Percentiles rank a stretch among this genome's conserved stretches.
Conservation (phyloP, 1,140 invertebrate species). For the Leptestheria dahalacensis region DNA sequence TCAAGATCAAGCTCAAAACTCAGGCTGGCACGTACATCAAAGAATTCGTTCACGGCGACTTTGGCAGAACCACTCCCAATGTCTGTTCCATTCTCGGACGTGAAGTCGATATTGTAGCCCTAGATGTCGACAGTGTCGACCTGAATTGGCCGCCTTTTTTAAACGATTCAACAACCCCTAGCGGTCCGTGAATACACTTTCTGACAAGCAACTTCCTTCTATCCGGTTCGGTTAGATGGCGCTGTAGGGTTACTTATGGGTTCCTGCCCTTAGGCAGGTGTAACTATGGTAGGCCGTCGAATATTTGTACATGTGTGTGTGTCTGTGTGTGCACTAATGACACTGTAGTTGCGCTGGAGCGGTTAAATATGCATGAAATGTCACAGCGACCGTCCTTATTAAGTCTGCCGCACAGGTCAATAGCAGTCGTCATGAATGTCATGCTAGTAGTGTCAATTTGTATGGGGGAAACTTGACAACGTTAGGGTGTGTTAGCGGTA, state of each 20-base stretch:
- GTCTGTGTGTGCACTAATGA: neutral
- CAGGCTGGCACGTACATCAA: constrained; percentile 94
- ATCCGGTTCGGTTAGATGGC: too few species aligned
- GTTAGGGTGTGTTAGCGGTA: too few species aligned
- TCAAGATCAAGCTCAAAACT: constrained; percentile 55
- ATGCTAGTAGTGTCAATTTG: neutral
- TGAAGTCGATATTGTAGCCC: constrained; percentile 45
- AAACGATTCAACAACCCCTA: neutral
- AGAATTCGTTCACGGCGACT: constrained; percentile 92
- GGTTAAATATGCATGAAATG: neutral
- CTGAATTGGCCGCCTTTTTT: constrained; percentile 13
- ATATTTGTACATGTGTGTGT: too few species aligned
- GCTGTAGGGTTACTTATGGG: too few species aligned
- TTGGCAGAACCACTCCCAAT: constrained; percentile 66
- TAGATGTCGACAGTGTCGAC: constrained; percentile 44
- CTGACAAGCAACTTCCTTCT: too few species aligned
- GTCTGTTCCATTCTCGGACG: constrained; percentile 39
- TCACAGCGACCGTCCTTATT: neutral
- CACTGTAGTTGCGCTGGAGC: neutral
- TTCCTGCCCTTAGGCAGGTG: too few species aligned
- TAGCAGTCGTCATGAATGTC: neutral
- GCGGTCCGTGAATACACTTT: too few species aligned
- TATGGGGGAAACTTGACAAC: neutral
- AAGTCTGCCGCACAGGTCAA: neutral
- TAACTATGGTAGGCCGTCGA: too few species aligned